phyloP scores from a whole-genome alignment of 2,888 invertebrate species.

The Chromoteleia sp. region DNA sequence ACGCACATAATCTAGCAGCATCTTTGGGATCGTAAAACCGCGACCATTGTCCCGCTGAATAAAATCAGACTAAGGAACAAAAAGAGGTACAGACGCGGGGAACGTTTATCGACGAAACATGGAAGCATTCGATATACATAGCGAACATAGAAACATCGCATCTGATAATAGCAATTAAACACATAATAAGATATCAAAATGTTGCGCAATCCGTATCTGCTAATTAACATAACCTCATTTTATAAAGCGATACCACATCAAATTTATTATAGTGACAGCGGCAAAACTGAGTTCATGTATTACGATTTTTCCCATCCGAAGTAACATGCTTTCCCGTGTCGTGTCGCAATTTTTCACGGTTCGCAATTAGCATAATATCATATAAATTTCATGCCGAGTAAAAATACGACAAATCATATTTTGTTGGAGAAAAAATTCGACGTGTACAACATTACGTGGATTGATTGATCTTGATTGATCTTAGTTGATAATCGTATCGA shows the following conservation, averaged over 20 bases:
- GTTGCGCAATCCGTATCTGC: conserved; percentile 18
- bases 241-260: conserved; percentile 30
- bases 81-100: not conserved
- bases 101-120: not conserved
- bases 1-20: conserved; percentile 1
- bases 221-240: conserved; percentile 41
- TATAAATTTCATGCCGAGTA: conserved; percentile 19
- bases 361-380: conserved; percentile 54
- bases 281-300: conserved; percentile 37
- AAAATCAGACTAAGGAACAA: not conserved
- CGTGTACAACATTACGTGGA: conserved; percentile 33
- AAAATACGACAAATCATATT: conserved; percentile 33
- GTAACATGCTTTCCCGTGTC: conserved; percentile 48
- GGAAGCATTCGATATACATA: not conserved
- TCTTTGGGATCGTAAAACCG: not conserved
- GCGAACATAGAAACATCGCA: not conserved
- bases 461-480: conserved; percentile 62
- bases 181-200: conserved; percentile 13
- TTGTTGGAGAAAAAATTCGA: conserved; percentile 19
- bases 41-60: not conserved
- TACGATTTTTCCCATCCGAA: conserved; percentile 18
- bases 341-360: conserved; percentile 33
- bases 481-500: conserved; percentile 49
- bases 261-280: conserved; percentile 46
- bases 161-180: conserved; percentile 19